A percentile compares a stretch with the other conserved stretches of the same genome.
These are phyloP conservation scores for Fragum sueziense DNA, from an alignment of 2,888 invertebrate species.

Conservation along the genomic window DNA sequence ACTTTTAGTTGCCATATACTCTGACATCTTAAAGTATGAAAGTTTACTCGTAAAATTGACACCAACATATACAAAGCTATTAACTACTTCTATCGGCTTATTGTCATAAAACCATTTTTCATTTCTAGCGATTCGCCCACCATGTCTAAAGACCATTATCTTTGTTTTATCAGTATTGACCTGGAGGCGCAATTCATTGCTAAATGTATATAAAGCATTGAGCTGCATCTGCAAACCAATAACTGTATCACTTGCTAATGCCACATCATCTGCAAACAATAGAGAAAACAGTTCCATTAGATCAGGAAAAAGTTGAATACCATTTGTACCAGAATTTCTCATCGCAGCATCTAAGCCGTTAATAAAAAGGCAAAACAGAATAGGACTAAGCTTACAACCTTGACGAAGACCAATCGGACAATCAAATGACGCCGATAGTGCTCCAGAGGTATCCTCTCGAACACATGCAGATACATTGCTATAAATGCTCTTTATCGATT, in stretches of 20 bases:
- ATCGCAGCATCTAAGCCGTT: conserved; percentile 12
- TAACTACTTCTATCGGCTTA: conserved; percentile 20
- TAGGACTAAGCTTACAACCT: conserved; percentile 32
- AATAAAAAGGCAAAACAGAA: conserved; percentile 32
- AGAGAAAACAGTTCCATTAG: conserved; percentile 25
- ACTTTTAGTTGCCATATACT: conserved; percentile 18
- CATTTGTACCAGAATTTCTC: conserved; percentile 1
- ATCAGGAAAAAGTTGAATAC: conserved; percentile 33
- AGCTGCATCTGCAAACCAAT: conserved; percentile 41
- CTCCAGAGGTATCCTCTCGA: background rate
- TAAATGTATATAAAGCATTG: conserved; percentile 36
- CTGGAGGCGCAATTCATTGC: conserved; percentile 28
- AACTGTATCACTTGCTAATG: conserved; percentile 38
- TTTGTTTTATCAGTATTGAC: conserved; percentile 48
- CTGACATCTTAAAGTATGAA: conserved; percentile 32
- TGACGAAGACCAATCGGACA: conserved; percentile 35
- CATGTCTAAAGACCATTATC: conserved; percentile 41
- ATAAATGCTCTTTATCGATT: conserved; percentile 19
- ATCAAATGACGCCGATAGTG: conserved; percentile 16
- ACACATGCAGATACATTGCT: conserved; percentile 24
- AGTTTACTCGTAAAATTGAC: conserved; percentile 30
- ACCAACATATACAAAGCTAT: conserved; percentile 38
- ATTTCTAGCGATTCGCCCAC: conserved; percentile 30
- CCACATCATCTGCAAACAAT: conserved; percentile 54
- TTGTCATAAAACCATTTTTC: conserved; percentile 38